Conservation (phyloP, 64 coral and sea anemone species). For the Dendrophyllia cribrosa region DNA sequence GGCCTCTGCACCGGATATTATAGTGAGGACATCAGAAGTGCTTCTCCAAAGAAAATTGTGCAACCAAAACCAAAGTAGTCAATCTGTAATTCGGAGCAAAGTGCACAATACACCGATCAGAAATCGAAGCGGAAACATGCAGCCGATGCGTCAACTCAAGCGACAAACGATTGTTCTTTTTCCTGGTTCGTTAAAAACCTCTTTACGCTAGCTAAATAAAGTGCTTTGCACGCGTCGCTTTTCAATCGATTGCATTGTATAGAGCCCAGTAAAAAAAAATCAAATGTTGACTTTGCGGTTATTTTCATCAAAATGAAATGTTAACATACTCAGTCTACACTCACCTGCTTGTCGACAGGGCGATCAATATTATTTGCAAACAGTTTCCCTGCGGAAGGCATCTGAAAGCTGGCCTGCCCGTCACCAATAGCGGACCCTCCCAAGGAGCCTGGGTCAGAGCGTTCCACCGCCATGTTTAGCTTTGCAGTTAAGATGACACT, state of each 20-base stretch:
- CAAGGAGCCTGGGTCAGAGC: conserved; percentile 31
- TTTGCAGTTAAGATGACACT: conserved; percentile 30
- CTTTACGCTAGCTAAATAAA: neutral
- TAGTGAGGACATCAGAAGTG: too few relatives aligned
- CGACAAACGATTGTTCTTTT: neutral
- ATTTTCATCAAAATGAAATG: neutral
- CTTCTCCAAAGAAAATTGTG: too few relatives aligned
- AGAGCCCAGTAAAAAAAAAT: neutral
- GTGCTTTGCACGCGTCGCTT: neutral
- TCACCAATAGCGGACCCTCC: conserved; percentile 3
- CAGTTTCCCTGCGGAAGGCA: conserved; percentile 33
- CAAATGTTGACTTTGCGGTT: neutral
- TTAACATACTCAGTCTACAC: neutral
- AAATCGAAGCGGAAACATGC: too few relatives aligned
- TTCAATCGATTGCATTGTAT: neutral
- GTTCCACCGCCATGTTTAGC: conserved; percentile 35
- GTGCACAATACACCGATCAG: too few relatives aligned
- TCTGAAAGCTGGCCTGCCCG: conserved; percentile 10
- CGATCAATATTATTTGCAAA: neutral
- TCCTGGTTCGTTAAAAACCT: neutral
- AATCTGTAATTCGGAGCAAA: too few relatives aligned
- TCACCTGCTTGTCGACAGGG: conserved; percentile 53
- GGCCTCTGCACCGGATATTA: too few relatives aligned
- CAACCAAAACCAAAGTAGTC: too few relatives aligned
- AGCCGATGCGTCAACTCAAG: too few relatives aligned